phyloP scores from a whole-genome alignment of 1,140 invertebrate species.

The Triops longicaudatus region DNA sequence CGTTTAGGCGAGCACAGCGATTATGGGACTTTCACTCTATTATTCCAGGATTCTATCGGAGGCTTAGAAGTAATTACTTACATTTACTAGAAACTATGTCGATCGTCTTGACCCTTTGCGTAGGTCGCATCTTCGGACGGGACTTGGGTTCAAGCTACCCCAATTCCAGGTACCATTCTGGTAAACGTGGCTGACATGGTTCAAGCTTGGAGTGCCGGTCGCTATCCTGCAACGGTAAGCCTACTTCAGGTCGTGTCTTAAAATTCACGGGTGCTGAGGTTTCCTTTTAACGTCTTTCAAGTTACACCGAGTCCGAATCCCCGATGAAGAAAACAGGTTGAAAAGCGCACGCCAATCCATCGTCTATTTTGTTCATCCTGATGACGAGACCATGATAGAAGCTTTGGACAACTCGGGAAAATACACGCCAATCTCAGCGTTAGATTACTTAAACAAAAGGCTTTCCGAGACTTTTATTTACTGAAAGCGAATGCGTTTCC shows the following conservation, averaged over 20 bases:
- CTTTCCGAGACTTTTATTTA: not conserved
- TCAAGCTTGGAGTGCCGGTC: constrained; percentile 61
- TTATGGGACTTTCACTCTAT: constrained; percentile 40
- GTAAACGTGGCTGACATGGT: constrained; percentile 69
- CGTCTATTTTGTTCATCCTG: constrained; percentile 67
- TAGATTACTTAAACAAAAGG: constrained; percentile 4
- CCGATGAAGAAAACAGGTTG: constrained; percentile 49
- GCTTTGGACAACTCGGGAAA: constrained; percentile 41
- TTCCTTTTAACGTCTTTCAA: constrained; percentile 35
- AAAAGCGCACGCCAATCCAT: constrained; percentile 57
- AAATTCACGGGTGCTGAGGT: not conserved
- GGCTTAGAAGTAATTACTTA: constrained; percentile 39
- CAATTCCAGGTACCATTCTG: constrained; percentile 65
- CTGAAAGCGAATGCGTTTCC: not conserved
- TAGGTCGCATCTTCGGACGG: constrained; percentile 43
- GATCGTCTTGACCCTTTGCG: too few species aligned
- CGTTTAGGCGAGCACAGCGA: constrained; percentile 51
- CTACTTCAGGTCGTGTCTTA: not conserved
- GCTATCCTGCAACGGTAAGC: constrained; percentile 58
- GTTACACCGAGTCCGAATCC: constrained; percentile 62
- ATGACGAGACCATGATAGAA: constrained; percentile 48
- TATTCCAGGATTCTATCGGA: constrained; percentile 42
- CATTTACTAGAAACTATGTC: too few species aligned
- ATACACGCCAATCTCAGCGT: constrained; percentile 16
- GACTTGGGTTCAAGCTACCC: constrained; percentile 63